Conservation (phyloP, 2,113 vertebrate species). For the Corynorhinus townsendii region DNA sequence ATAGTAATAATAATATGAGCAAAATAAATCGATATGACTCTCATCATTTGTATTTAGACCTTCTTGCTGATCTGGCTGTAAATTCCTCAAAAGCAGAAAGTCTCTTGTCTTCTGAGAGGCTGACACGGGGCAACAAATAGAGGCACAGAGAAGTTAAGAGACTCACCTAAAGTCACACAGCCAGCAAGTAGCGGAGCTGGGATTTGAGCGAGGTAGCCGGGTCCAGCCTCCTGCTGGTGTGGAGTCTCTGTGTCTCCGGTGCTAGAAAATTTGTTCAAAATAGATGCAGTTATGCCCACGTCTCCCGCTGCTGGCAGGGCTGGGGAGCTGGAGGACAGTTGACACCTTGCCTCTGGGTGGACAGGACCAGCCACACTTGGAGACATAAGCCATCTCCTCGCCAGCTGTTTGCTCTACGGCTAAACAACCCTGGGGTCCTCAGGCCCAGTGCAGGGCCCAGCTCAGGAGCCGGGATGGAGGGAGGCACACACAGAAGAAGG, state of each 20-base stretch:
- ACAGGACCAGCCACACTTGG: neutral
- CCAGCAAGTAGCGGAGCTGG: neutral
- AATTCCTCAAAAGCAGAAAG: neutral
- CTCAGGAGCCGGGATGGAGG: neutral
- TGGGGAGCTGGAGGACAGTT: neutral
- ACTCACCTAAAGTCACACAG: neutral
- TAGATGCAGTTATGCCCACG: neutral
- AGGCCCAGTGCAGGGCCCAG: neutral
- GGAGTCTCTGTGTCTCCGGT: neutral
- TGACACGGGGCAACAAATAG: neutral
- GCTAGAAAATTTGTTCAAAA: neutral
- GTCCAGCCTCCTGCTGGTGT: neutral
- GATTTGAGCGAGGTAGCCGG: neutral
- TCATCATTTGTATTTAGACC: neutral
- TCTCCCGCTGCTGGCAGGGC: neutral
- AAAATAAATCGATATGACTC: neutral
- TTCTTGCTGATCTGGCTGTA: neutral
- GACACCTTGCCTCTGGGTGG: neutral
- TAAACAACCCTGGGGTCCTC: neutral
- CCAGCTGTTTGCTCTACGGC: too few species aligned
- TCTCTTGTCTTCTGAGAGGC: neutral
- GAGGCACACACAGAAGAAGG: fast-evolving
- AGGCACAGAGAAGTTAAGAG: neutral
- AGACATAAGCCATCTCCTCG: neutral
- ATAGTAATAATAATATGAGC: neutral